Evolutionary conservation across 1,140 invertebrate genomes (phyloP), one percentile per base, ranked within the genome.

Genomic region (Euglossa dilemma): DNA sequence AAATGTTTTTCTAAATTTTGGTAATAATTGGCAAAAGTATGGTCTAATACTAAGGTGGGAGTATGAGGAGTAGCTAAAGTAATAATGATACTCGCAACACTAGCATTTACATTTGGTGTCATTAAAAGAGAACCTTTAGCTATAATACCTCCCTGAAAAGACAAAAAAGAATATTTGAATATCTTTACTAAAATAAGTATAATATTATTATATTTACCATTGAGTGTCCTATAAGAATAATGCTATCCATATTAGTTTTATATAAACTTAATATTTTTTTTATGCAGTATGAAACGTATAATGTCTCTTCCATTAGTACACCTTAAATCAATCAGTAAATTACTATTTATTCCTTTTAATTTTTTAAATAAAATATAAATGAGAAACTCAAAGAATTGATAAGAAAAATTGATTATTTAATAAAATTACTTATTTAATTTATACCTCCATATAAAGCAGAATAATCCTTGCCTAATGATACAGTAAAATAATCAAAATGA

Each of bases 401-500:
- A 23, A 12, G 20, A 66, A 20, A 69, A 61, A 63, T n/a, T 36
- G 36, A 16, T 6, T 36, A 45, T n/a, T 63, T 11, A 52, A 28
- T 52, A 28, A 71, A n/a, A 75, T 36, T 61, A 47, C 78, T 63
- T 70, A 79, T 50, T 59, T 64, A 20, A 59, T 45, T 43, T 45
- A 59, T 90, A 94, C 93, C 94, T 91, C 94, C 94, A 82, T 94
- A 93, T 18, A 94, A 84, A 54, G 91, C 93, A 67, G 93, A 94
- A 79, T 93, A 93, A 88, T 93, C 93, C 81, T 93, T 92, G 56
- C 88, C 90, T 36, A 94, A 90, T 70, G 92, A 93, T 57, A 94
- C 87, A 50, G 97, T 96, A 92, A 98, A 99, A 92, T 97, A 99
- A 93, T 99, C 97, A 95, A 99, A 98, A 91, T 98, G 97, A 90